Conservation (phyloP, 2,888 invertebrate species). For the Drosophila phalerata region DNA sequence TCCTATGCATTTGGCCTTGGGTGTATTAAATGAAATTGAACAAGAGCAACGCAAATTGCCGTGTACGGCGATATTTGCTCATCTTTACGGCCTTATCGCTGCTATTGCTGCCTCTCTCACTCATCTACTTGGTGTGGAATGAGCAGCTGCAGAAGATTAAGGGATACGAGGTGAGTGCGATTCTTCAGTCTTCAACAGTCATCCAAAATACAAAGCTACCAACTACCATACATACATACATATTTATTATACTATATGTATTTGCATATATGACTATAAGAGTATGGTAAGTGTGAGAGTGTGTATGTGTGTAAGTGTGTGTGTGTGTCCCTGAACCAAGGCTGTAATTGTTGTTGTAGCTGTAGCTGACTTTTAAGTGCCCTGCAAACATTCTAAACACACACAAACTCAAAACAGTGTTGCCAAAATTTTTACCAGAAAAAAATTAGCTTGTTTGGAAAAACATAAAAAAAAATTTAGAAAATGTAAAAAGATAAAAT, state of each 20-base stretch:
- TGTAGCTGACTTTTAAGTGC: conserved; percentile 39
- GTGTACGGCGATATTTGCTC: conserved; percentile 86
- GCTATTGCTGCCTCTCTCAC: conserved; percentile 84
- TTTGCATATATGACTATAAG: no score
- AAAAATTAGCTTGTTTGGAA: no score
- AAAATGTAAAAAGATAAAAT: no score
- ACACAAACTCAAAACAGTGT: background rate
- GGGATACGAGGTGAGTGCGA: conserved; percentile 85
- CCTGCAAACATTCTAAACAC: conserved; percentile 47
- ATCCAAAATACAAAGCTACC: background rate
- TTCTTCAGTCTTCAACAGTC: conserved; percentile 2
- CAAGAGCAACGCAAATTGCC: conserved; percentile 84
- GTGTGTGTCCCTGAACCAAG: conserved; percentile 48
- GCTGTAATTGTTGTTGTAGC: conserved; percentile 30
- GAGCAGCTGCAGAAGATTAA: conserved; percentile 85
- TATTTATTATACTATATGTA: no score
- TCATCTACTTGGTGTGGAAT: conserved; percentile 85
- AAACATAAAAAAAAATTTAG: background rate
- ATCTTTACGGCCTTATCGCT: conserved; percentile 85
- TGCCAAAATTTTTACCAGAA: background rate
- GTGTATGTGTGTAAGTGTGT: background rate
- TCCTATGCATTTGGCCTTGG: conserved; percentile 73
- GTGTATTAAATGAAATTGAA: conserved; percentile 84
- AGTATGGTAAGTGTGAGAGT: no score
- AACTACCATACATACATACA: no score